Base-by-base conservation (phyloP, 2,113 vertebrate species). In the Petromus typicus region DNA sequence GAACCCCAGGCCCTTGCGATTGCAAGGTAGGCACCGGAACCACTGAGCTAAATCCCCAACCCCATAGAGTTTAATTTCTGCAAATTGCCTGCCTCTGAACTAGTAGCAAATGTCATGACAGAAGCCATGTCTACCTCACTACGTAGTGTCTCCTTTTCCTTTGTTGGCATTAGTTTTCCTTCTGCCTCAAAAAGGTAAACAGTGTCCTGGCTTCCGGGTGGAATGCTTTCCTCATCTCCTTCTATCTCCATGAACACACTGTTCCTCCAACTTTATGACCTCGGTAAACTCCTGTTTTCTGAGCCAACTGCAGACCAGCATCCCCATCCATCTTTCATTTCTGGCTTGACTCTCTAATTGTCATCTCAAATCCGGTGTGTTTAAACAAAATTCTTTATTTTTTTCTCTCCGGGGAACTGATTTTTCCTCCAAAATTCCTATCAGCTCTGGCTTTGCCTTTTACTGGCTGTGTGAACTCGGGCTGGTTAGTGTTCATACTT, bases 361-460 rank as follows among this genome's bases (percentile, higher is more conserved):
- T 51, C 66, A 32, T 87, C 63, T 93, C 66, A 81, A 81, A 93
- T 71, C 59, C 51, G 82, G n/a, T 37, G 8, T 76, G 82, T 48
- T 96, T 95, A 78, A 92, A 85, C 51, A 17, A 89, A 75, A 86
- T 67, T 67, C 48, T 71, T 88, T 32, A 81, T 34, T 48, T 71
- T 88, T 32, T 90, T 27, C n/a, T 80, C 27, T 89, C 16, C 17
- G 61, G 0, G 63, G 25, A 51, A 7, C 76, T 16, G 22, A 30
- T 82, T 67, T 96, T 7, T 54, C 51, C 51, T 57, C 37, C 40
- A 34, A 57, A 67, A 57, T 57, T 48, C 37, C 89, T 16, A 45
- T 81, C 48, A 81, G 27, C 67, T 18, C 69, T 37, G 56, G 63
- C 51, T 90, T 57, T 81, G 37, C 51, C 78, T 81, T n/a, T 69